These are phyloP conservation scores for Gymnoscelis rufifasciata DNA, from an alignment of 2,888 invertebrate genomes.

Conservation along the genomic window DNA sequence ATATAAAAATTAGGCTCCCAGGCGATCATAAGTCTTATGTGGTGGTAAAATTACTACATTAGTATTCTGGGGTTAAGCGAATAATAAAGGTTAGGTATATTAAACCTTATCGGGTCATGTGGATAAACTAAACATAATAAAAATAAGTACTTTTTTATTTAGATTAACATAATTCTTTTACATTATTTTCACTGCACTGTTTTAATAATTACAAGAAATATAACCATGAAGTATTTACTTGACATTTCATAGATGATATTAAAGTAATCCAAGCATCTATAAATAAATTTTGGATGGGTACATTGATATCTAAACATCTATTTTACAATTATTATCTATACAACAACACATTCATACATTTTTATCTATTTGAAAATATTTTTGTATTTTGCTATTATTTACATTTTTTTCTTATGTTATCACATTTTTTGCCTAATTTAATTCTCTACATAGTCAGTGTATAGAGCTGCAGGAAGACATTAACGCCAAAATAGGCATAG, in stretches of 20 bases:
- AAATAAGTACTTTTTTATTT: no score
- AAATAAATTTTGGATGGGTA: constrained; percentile 28
- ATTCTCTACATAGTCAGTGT: constrained; percentile 77
- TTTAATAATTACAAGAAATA: no score
- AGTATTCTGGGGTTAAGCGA: no score
- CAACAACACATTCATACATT: constrained; percentile 56
- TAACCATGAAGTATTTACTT: no score
- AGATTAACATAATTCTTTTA: no score
- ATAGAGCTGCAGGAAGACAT: constrained; percentile 79
- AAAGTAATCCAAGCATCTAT: constrained; percentile 31
- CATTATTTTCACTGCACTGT: no score
- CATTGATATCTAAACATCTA: constrained; percentile 44
- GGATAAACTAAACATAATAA: no score
- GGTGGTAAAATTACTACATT: no score
- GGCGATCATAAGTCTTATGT: no score
- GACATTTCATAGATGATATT: neutral
- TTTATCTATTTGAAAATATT: constrained; percentile 59
- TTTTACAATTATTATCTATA: constrained; percentile 48
- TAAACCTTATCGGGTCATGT: no score
- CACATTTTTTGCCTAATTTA: constrained; percentile 73
- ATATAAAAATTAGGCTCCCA: no score
- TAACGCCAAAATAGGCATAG: constrained; percentile 48
- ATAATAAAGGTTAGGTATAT: no score
- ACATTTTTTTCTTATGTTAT: constrained; percentile 68
- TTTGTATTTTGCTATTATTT: constrained; percentile 55